Evolutionary conservation across 92 coral and sea anemone species (phyloP).

Genomic region (Palythoa grandiflora): DNA sequence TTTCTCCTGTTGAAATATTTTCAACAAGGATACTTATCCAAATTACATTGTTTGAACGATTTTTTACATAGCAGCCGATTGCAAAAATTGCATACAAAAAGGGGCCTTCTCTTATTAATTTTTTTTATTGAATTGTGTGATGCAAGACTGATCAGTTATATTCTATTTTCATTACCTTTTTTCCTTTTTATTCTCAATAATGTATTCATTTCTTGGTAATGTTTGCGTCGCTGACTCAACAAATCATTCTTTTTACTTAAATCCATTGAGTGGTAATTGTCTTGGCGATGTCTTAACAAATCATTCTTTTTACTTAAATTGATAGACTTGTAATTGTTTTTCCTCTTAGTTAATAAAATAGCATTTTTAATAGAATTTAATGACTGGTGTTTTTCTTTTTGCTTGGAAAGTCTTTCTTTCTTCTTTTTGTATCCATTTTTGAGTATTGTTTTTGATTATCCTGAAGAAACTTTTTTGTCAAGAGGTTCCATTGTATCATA

Average conservation of each 20-base stretch:
- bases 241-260: conserved; percentile 1
- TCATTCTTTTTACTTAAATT: conserved; percentile 3
- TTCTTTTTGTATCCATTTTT: too few relatives aligned
- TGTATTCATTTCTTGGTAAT: neutral
- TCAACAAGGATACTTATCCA: conserved; percentile 28
- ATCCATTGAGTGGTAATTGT: conserved; percentile 7
- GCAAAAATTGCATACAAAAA: conserved; percentile 23
- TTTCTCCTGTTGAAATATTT: conserved; percentile 1
- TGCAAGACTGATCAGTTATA: neutral
- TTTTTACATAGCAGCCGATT: conserved; percentile 4
- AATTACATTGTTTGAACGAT: conserved; percentile 8
- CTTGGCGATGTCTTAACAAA: conserved; percentile 1
- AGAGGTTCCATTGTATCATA: conserved; percentile 42
- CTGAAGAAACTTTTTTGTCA: conserved; percentile 31
- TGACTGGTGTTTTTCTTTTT: too few relatives aligned
- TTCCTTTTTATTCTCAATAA: conserved; percentile 18
- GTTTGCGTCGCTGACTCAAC: conserved; percentile 4
- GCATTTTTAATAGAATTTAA: neutral
- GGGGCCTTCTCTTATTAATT: conserved; percentile 31
- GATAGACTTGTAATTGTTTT: neutral
- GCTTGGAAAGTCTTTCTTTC: too few relatives aligned
- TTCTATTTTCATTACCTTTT: conserved; percentile 4
- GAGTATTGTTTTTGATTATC: neutral
- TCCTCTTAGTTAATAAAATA: conserved; percentile 2
- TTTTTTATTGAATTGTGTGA: conserved; percentile 5